phyloP scores from a whole-genome alignment of 2,113 vertebrate genomes.

The Lepisosteus oculatus region DNA sequence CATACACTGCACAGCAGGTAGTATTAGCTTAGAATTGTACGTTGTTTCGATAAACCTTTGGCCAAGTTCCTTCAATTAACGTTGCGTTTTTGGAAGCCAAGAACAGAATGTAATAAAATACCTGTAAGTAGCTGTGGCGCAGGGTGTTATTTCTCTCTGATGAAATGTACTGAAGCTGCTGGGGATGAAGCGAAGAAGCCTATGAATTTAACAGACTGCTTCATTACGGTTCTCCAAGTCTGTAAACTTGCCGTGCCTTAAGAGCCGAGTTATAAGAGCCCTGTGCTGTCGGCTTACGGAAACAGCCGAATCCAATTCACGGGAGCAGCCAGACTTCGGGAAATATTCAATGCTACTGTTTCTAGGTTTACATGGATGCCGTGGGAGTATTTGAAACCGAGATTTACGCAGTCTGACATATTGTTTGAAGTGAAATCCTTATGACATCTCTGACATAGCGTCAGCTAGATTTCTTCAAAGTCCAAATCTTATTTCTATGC shows the following conservation, averaged over 20 bases:
- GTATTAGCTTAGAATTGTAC: not conserved
- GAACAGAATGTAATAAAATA: conserved; percentile 25
- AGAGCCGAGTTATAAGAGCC: conserved; percentile 6
- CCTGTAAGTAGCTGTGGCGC: conserved; percentile 20
- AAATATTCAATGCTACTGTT: conserved; percentile 14
- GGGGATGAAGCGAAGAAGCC: conserved; percentile 16
- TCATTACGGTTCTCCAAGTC: conserved; percentile 15
- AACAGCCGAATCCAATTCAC: conserved; percentile 3
- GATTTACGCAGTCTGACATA: not conserved
- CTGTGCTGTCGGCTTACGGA: conserved; percentile 18
- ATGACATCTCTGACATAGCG: too few species aligned
- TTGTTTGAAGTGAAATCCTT: too few species aligned
- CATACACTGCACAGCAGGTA: conserved; percentile 8
- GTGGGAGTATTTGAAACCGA: conserved; percentile 5
- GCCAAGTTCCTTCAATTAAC: conserved; percentile 9
- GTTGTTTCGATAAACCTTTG: conserved; percentile 6
- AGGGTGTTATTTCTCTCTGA: conserved; percentile 22
- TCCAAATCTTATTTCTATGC: too few species aligned
- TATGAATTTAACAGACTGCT: conserved; percentile 18
- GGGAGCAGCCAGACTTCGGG: not conserved
- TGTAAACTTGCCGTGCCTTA: conserved; percentile 20
- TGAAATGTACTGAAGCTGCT: conserved; percentile 16
- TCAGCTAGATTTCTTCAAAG: too few species aligned
- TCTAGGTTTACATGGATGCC: conserved; percentile 1
- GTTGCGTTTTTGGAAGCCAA: conserved; percentile 16